These are phyloP conservation scores for Drosophila novamexicana DNA, from an alignment of 1,140 invertebrate genomes.

Conservation along the genomic window DNA sequence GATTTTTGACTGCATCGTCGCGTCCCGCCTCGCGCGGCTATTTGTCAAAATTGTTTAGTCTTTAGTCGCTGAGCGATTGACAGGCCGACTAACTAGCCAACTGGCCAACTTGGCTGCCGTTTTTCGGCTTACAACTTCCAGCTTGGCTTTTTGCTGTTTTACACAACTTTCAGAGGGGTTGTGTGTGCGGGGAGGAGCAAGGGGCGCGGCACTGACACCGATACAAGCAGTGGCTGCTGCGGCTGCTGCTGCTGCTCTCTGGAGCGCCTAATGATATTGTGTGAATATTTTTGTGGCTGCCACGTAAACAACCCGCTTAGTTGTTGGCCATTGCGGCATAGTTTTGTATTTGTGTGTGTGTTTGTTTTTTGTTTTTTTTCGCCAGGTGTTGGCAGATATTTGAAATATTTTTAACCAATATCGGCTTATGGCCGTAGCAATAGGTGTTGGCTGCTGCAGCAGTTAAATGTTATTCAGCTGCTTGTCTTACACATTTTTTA, in stretches of 20 bases:
- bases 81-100: slow-evolving; percentile 75
- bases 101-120: slow-evolving; percentile 54
- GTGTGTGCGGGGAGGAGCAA: not conserved
- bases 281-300: slow-evolving; percentile 56
- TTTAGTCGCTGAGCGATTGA: slow-evolving; percentile 77
- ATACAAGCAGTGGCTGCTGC: slow-evolving; percentile 16
- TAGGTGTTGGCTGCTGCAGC: slow-evolving; percentile 14
- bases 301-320: slow-evolving; percentile 72
- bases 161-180: slow-evolving; percentile 8
- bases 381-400: slow-evolving; percentile 70
- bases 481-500: slow-evolving; percentile 21
- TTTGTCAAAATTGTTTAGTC: slow-evolving; percentile 83
- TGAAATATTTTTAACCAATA: slow-evolving; percentile 49
- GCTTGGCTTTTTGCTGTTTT: slow-evolving; percentile 25
- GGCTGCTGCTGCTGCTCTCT: slow-evolving; percentile 23
- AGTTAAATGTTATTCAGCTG: slow-evolving; percentile 17
- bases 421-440: slow-evolving; percentile 10
- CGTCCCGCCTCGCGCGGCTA: slow-evolving; percentile 41
- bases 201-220: slow-evolving; percentile 15
- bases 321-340: slow-evolving; percentile 44
- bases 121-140: slow-evolving; percentile 55
- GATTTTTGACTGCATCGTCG: slow-evolving; percentile 44
- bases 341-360: not conserved
- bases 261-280: slow-evolving; percentile 56
- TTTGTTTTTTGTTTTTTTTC: slow-evolving; percentile 2